A percentile compares a stretch with the other conserved stretches of the same genome.
Evolutionary conservation across 2,888 invertebrate genomes (phyloP).

Genomic region (Hypena proboscidalis): DNA sequence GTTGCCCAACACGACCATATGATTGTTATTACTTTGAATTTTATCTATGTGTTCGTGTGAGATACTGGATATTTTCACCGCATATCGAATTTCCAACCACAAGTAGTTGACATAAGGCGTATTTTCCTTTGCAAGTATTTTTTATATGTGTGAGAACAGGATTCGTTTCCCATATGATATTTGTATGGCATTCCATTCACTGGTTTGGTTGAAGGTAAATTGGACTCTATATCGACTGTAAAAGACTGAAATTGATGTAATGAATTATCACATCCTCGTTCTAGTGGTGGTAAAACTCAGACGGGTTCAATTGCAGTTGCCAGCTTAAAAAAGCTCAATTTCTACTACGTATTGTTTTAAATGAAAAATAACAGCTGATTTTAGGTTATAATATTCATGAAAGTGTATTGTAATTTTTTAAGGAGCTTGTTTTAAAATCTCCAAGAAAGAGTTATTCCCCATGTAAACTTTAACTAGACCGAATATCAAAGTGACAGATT

Average conservation of each 20-base stretch:
- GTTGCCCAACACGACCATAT: slow-evolving; percentile 56
- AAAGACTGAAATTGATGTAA: slow-evolving; percentile 46
- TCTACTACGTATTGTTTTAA: slow-evolving; percentile 18
- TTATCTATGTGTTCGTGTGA: slow-evolving; percentile 54
- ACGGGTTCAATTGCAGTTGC: slow-evolving; percentile 55
- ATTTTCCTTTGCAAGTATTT: slow-evolving; percentile 21
- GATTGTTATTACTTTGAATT: slow-evolving; percentile 71
- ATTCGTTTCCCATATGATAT: slow-evolving; percentile 80
- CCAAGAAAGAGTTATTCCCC: too few species aligned
- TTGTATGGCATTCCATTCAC: slow-evolving; percentile 74
- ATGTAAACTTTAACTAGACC: too few species aligned
- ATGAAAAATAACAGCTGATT: slow-evolving; percentile 28
- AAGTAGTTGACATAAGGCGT: accelerated
- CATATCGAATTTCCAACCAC: slow-evolving; percentile 34
- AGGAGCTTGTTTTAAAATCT: background rate
- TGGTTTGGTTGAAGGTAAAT: slow-evolving; percentile 27
- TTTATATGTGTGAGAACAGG: slow-evolving; percentile 62
- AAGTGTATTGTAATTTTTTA: background rate
- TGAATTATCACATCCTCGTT: slow-evolving; percentile 47
- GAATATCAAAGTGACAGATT: too few species aligned
- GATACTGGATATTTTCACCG: slow-evolving; percentile 49
- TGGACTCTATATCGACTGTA: background rate
- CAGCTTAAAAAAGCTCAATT: slow-evolving; percentile 42
- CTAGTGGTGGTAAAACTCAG: slow-evolving; percentile 61
- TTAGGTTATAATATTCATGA: slow-evolving; percentile 6